A percentile compares a stretch with the other conserved stretches of the same genome.
phyloP scores from a whole-genome alignment of 2,113 vertebrate species.

The Lontra canadensis region DNA sequence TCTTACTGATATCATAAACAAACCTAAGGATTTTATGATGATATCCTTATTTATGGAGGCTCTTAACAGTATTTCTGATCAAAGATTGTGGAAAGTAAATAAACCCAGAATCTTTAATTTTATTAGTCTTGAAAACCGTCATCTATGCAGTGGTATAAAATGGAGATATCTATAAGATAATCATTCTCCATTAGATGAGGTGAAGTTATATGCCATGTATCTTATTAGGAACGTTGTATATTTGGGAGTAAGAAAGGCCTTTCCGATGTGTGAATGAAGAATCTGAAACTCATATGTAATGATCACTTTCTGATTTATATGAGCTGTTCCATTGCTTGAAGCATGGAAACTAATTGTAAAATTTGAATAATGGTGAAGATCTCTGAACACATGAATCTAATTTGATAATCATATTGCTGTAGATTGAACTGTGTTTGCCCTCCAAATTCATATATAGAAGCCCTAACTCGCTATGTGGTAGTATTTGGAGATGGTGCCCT shows the following conservation, averaged over 20 bases:
- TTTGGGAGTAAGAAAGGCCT: neutral
- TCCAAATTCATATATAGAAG: neutral
- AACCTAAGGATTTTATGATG: neutral
- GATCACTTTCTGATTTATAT: neutral
- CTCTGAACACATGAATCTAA: neutral
- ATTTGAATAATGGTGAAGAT: neutral
- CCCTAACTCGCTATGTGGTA: too few relatives aligned
- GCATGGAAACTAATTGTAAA: neutral
- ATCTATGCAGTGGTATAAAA: neutral
- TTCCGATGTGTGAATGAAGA: neutral
- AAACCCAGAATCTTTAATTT: neutral
- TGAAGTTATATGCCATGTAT: neutral
- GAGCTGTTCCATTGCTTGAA: neutral
- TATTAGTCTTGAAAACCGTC: neutral
- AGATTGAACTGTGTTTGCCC: neutral
- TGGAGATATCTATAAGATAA: neutral
- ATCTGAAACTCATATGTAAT: neutral
- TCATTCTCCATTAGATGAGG: neutral
- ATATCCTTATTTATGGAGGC: neutral
- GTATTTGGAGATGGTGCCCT: neutral
- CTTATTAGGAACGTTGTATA: neutral
- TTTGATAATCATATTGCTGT: neutral
- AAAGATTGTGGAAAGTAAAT: neutral
- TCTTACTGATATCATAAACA: neutral
- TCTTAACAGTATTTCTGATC: neutral